Evolutionary conservation across 2,113 vertebrate species (phyloP).

Genomic region (Proteles cristata): DNA sequence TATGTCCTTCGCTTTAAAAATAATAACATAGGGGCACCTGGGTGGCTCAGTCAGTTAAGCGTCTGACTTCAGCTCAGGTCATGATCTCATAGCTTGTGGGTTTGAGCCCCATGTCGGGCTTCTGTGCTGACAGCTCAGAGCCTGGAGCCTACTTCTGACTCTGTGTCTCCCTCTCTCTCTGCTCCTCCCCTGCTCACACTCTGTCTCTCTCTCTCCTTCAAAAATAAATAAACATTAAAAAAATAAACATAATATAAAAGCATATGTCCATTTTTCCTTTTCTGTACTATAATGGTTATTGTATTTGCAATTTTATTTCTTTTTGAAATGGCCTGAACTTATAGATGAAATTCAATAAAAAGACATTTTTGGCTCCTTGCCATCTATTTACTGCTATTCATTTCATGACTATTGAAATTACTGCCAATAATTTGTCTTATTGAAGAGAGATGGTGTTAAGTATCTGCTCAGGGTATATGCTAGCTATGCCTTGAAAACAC

Average conservation of each 20-base stretch:
- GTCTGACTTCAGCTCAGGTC: too few relatives aligned
- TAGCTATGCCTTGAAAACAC: neutral
- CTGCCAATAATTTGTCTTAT: neutral
- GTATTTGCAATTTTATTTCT: constrained; percentile 26
- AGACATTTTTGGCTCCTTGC: neutral
- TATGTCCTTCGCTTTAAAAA: neutral
- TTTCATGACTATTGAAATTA: neutral
- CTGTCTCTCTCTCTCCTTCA: too few relatives aligned
- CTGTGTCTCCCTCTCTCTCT: too few relatives aligned
- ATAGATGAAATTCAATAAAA: constrained; percentile 5
- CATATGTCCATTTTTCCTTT: neutral
- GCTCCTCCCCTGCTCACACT: too few relatives aligned
- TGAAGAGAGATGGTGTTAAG: neutral
- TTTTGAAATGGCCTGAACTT: constrained; percentile 5
- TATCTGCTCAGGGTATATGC: neutral
- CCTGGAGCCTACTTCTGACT: too few relatives aligned
- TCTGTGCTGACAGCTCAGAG: too few relatives aligned
- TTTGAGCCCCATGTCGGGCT: too few relatives aligned
- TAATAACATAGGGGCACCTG: too few relatives aligned
- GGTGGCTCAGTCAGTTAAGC: too few relatives aligned
- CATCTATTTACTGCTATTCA: neutral
- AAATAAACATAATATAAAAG: neutral
- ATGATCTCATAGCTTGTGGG: too few relatives aligned
- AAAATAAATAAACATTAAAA: too few relatives aligned
- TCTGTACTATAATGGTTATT: neutral